Evolutionary conservation across 1,140 invertebrate species (phyloP).

Genomic region (Idris sp.): DNA sequence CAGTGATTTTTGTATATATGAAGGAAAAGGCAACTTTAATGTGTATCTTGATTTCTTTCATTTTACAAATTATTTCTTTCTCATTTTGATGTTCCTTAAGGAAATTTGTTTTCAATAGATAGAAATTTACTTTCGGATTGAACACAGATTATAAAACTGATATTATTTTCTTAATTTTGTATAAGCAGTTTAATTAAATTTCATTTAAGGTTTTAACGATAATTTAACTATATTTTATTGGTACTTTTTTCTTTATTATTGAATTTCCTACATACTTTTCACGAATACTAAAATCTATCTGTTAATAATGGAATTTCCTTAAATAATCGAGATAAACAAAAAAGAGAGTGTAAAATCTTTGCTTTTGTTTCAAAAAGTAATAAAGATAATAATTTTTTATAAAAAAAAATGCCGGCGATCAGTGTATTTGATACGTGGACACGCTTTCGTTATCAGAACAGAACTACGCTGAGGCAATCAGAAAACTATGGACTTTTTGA

Average conservation of each 20-base stretch:
- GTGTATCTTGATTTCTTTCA: constrained; percentile 11
- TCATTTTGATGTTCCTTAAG: constrained; percentile 24
- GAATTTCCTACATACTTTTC: no score
- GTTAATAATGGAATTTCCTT: no score
- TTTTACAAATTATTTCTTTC: constrained; percentile 11
- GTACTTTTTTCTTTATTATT: no score
- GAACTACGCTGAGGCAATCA: constrained; percentile 79
- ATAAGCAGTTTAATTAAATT: no score
- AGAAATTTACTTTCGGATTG: no score
- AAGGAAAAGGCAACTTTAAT: background rate
- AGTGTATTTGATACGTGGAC: constrained; percentile 66
- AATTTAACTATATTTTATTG: no score
- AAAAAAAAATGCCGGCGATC: constrained; percentile 1
- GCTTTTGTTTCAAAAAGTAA: constrained; percentile 27
- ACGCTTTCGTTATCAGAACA: constrained; percentile 73
- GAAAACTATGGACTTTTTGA: constrained; percentile 79
- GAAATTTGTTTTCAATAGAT: constrained; percentile 11
- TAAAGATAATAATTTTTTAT: background rate
- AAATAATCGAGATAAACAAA: constrained; percentile 13
- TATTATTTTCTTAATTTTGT: no score
- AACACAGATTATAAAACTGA: no score
- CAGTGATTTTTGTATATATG: background rate
- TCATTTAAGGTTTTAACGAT: no score
- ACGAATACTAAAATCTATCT: no score
- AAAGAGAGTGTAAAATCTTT: constrained; percentile 27